Evolutionary conservation across 2,797 vertebrate species (phyloP).

Genomic region (Heliangelus exortis): DNA sequence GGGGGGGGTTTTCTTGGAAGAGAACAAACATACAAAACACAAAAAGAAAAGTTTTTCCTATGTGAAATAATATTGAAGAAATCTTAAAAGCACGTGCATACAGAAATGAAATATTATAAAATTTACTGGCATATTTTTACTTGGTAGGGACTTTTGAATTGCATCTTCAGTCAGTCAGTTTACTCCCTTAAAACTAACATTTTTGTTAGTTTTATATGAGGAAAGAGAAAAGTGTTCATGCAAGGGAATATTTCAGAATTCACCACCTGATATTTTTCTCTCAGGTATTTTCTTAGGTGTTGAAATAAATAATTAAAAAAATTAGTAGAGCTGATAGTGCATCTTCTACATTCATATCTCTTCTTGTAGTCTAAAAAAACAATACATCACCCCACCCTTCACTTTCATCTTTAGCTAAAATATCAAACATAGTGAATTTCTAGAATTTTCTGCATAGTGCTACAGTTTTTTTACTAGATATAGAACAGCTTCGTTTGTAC

Average conservation of each 20-base stretch:
- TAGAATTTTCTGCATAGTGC: neutral
- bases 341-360: neutral
- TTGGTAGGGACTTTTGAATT: neutral
- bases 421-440: neutral
- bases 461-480: neutral
- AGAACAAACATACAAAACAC: neutral
- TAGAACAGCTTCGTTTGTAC: neutral
- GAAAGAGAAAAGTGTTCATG: neutral
- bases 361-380: neutral
- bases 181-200: neutral
- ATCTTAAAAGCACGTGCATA: neutral
- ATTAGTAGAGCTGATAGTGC: neutral
- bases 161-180: conserved; percentile 21
- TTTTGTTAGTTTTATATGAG: too few species aligned
- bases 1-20: neutral
- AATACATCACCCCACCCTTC: neutral
- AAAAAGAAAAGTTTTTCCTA: neutral
- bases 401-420: neutral
- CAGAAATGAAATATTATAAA: neutral
- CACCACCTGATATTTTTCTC: neutral
- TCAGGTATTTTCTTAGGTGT: neutral
- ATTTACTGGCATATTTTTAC: neutral
- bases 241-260: neutral
- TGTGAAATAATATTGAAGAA: neutral
- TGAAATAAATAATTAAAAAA: neutral